Conservation (phyloP, 2,888 invertebrate genomes). For the Diploptera punctata region DNA sequence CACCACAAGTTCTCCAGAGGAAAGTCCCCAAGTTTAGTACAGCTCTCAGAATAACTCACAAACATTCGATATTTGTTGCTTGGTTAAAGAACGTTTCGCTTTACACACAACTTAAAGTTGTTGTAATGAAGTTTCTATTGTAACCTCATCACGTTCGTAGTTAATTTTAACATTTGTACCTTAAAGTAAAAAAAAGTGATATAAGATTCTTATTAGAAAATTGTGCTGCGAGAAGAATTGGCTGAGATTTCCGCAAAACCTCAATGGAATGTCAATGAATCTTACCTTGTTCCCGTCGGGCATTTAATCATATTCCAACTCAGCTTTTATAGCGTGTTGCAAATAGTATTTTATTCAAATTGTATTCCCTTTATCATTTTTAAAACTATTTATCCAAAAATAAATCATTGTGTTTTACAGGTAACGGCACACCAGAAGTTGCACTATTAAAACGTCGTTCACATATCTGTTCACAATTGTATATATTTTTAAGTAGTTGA, state of each 20-base stretch:
- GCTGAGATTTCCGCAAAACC: constrained; percentile 78
- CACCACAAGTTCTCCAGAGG: not conserved
- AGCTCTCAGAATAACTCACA: constrained; percentile 71
- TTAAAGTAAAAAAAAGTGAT: constrained; percentile 72
- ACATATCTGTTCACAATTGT: constrained; percentile 72
- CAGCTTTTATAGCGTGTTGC: constrained; percentile 74
- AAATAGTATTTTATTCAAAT: constrained; percentile 78
- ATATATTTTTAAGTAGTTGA: constrained; percentile 70
- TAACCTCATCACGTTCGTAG: constrained; percentile 51
- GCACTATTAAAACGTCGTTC: constrained; percentile 77
- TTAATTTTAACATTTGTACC: constrained; percentile 57
- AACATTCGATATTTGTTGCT: constrained; percentile 56
- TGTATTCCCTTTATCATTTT: constrained; percentile 77
- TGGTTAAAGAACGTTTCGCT: not conserved
- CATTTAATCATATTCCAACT: constrained; percentile 60
- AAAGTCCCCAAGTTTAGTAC: constrained; percentile 54
- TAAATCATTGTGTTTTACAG: constrained; percentile 82
- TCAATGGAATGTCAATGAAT: constrained; percentile 82
- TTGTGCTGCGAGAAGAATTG: constrained; percentile 76
- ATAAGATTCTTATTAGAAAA: constrained; percentile 78
- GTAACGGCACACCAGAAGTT: constrained; percentile 79
- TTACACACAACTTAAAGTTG: not conserved
- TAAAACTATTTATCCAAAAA: constrained; percentile 88
- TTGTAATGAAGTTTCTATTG: constrained; percentile 49
- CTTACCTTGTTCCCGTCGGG: constrained; percentile 48